phyloP scores from a whole-genome alignment of 2,113 vertebrate species.

The Dascyllus trimaculatus region DNA sequence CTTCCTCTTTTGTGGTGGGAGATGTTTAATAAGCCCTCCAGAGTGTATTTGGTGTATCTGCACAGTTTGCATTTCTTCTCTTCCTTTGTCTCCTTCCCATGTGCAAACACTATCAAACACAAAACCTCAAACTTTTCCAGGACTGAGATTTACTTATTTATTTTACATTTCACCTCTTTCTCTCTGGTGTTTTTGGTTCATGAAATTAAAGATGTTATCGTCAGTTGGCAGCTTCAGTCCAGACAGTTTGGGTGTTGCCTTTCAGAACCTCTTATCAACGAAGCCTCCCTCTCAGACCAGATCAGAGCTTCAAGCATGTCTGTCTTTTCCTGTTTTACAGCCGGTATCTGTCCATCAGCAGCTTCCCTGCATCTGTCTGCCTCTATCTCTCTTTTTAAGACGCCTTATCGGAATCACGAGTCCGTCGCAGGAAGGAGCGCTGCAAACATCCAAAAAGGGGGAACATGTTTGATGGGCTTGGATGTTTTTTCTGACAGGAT shows the following conservation, averaged over 20 bases:
- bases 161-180: not conserved
- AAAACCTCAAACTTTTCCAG: not conserved
- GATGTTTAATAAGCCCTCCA: slow-evolving; percentile 28
- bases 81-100: not conserved
- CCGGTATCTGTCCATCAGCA: not conserved
- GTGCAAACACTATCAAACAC: slow-evolving; percentile 13
- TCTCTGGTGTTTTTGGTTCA: not conserved
- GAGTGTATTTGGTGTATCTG: slow-evolving; percentile 12
- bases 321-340: not conserved
- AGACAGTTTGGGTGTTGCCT: not conserved
- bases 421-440: not conserved
- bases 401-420: slow-evolving; percentile 26
- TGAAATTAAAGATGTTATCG: not conserved
- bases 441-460: slow-evolving; percentile 21
- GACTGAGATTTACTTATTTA: not conserved
- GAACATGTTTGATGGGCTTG: slow-evolving; percentile 24
- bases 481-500: slow-evolving; percentile 20
- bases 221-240: not conserved
- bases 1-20: slow-evolving; percentile 2
- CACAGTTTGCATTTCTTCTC: slow-evolving; percentile 22
- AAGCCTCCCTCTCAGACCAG: not conserved
- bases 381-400: slow-evolving; percentile 22
- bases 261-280: not conserved
- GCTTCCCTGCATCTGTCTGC: not conserved
- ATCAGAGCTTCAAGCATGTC: not conserved